Evolutionary conservation across 1,140 invertebrate species (phyloP), one percentile per base, ranked within the genome.

Genomic region (Drosophila lini): DNA sequence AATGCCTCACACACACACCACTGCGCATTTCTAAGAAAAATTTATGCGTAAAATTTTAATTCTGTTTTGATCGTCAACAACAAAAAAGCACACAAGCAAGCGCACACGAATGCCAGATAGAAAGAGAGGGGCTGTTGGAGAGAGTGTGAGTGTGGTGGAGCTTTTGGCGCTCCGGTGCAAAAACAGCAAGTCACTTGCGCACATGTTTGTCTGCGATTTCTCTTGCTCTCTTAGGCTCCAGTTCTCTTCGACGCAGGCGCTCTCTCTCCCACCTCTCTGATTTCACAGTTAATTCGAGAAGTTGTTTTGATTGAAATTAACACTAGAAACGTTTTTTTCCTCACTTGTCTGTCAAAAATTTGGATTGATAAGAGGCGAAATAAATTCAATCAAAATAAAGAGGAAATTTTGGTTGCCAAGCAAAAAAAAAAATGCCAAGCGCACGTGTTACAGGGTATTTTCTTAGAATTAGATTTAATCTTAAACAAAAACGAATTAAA

Each of bases 41-140:
- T 89, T 81, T 89, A 89, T 89, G 84, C 85, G 84, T 89, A 89
- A 90, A 88, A 81, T 90, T 90, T 89, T 90, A 88, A 89, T 89
- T 90, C 85, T 89, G 84, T 89, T 89, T 89, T 89, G 84, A 89
- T 89, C 85, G 81, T 90, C 85, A 84, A 90, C 73, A 84, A 89
- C 85, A 81, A 84, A 83, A 74, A 40, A 64, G 55, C 59, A 81
- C 69, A 74, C 69, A 74, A 56, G 80, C 55, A 64, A 57, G 68
- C 52, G 45, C 36, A 44, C 34, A 50, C 67, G 63, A 63, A 34
- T 19, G 62, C 25, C 36, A 47, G 38, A 47, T 8, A 62, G 36
- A 48, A 47, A 42, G 58, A 9, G 41, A 13, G 25, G 19, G 40
- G 5, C 19, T 22, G 9, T 19, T 22, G 52, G n/a, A 57, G 73